Base-by-base conservation (phyloP, 2,888 invertebrate species). In the Andrena dorsata region DNA sequence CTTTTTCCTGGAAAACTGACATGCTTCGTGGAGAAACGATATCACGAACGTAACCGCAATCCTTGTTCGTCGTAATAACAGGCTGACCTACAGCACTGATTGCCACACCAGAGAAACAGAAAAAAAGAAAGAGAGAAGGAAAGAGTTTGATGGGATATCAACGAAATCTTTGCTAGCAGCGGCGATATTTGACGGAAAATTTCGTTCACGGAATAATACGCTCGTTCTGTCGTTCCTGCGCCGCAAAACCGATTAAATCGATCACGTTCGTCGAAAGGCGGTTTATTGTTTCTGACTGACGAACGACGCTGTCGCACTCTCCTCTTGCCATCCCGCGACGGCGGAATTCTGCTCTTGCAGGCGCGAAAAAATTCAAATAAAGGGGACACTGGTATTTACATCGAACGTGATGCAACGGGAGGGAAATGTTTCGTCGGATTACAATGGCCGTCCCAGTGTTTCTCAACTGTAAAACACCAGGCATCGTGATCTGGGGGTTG, bases 41-140 rank as follows among this genome's bases (percentile, higher is more conserved):
- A 76, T 65, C 58, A 20, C 60, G 20, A 32, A 23, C 20, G 63
- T 56, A 63, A 78, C 68, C 78, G 10, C 78, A 30, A 71, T 71
- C 41, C 53, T 53, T 47, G 65, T 20, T 61, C 32, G 61, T 13
- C 47, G 47, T 71, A 66, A 80, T 66, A 56, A 66, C 71, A 49
- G 8, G 0, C n/a, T 16, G 64, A 64, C 16, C 56, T 16, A 2
- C 28, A 60, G 41, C 58, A 23, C 16, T 61, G 66, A 73, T 77
- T 35, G 41, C 16, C 26, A 10, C 64, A 6, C 2, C 6, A 26
- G n/a, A 49, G 10, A 35, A n/a, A 16, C 20, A 16, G 28, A 16
- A 13, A 28, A n/a, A 49, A 53, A 58, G 7, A 13, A 23, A 10
- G 16, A 28, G 10, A 65, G 49, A 53, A 58, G 6, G 26, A 30